Evolutionary conservation across 2,888 invertebrate species (phyloP), one percentile per base, ranked within the genome.

Genomic region (Clepsis dumicolana): DNA sequence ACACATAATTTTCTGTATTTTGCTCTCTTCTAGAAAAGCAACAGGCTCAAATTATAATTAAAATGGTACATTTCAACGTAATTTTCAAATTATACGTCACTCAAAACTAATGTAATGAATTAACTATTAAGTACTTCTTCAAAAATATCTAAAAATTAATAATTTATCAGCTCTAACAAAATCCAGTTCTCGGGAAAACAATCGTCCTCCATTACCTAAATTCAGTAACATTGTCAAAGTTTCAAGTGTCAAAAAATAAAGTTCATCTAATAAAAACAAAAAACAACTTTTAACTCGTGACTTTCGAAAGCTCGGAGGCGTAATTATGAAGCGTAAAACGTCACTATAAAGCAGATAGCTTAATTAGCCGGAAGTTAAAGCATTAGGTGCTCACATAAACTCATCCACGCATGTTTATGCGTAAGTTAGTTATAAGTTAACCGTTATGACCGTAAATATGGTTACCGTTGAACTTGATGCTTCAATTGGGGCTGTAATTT

Each of bases 401-500:
- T 35, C 57, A 68, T 59, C 57, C 63, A 68, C 67, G 67, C 68
- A 57, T 63, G 54, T 54, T 66, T 61, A 54, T 44, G 48, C 25
- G 60, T 60, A 67, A 35, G 68, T 63, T 59, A 52, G 52, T 63
- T 68, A 64, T 65, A 67, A 74, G 65, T 71, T 73, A 72, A 72
- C 72, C 70, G 74, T 72, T 72, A 73, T 52, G 38, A 64, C 54
- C 38, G 71, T 77, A 74, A 75, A 74, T 73, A 65, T 74, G 72
- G 70, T 71, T 73, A 41, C 62, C 7, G 57, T 64, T 52, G 32
- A 63, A 38, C 16, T 70, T 70, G 71, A 66, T 70, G 71, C 57
- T 12, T 48, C 21, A 21, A 48, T 7, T 44, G 18, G 44, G 18
- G 44, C 18, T 44, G 18, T 8, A 44, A 18, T 44, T 7, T 7